These are phyloP conservation scores for Orgyia antiqua DNA, from an alignment of 2,888 invertebrate species.

Conservation along the genomic window DNA sequence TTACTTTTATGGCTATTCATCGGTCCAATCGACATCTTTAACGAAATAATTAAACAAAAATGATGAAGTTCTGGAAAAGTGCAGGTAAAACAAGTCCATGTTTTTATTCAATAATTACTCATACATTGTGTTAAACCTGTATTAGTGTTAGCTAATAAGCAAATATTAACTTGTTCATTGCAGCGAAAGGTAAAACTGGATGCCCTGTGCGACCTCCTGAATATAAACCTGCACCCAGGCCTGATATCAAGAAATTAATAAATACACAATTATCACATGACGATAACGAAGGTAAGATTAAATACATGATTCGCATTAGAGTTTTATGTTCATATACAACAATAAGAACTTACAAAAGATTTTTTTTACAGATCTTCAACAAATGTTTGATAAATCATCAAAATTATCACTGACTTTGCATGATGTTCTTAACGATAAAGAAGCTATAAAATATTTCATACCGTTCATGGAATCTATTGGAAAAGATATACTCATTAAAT, in stretches of 20 bases:
- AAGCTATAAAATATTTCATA: conserved; percentile 89
- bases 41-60: conserved; percentile 48
- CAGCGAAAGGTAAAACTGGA: conserved; percentile 72
- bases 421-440: conserved; percentile 87
- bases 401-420: conserved; percentile 85
- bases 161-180: conserved; percentile 20
- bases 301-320: conserved; percentile 2
- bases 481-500: conserved; percentile 81
- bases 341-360: not conserved
- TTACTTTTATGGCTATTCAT: conserved; percentile 23
- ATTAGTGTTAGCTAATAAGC: not conserved
- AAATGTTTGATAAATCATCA: conserved; percentile 72
- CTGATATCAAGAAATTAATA: conserved; percentile 37
- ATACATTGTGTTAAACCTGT: not conserved
- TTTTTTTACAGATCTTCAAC: conserved; percentile 41
- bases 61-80: conserved; percentile 89
- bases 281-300: conserved; percentile 51
- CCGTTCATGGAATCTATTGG: conserved; percentile 90
- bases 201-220: conserved; percentile 73
- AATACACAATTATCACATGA: conserved; percentile 36
- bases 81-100: conserved; percentile 67
- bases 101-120: no score
- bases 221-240: conserved; percentile 25
- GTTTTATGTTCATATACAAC: not conserved
- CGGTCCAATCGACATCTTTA: conserved; percentile 24